Conservation (phyloP, 2,888 invertebrate genomes). For the Parnassius orleans region DNA sequence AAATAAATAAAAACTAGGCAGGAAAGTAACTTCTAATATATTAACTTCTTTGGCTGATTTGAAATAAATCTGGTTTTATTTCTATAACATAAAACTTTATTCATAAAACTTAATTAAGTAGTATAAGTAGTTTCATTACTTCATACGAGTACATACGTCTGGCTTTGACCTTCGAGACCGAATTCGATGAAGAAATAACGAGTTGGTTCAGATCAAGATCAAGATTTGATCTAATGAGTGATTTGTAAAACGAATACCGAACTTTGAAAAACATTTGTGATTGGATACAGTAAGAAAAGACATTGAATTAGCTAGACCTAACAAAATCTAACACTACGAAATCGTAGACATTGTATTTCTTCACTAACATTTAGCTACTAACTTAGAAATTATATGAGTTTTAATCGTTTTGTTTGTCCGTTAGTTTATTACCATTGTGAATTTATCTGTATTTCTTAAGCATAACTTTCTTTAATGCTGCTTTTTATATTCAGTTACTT, state of each 20-base stretch:
- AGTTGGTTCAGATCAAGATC: too few species aligned
- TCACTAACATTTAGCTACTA: conserved; percentile 12
- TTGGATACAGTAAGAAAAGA: conserved; percentile 18
- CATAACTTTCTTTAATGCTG: not conserved
- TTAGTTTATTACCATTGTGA: not conserved
- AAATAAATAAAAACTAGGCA: too few species aligned
- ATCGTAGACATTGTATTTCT: not conserved
- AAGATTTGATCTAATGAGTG: conserved; percentile 2
- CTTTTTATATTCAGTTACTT: not conserved
- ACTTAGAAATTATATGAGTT: not conserved
- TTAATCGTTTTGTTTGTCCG: not conserved
- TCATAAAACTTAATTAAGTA: too few species aligned
- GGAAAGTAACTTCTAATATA: too few species aligned
- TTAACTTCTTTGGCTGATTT: too few species aligned
- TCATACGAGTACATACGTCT: too few species aligned
- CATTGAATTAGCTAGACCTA: conserved; percentile 18
- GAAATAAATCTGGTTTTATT: too few species aligned
- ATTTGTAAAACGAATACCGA: not conserved
- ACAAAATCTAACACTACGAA: conserved; percentile 17
- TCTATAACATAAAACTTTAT: too few species aligned
- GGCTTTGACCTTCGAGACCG: too few species aligned
- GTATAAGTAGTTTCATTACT: too few species aligned
- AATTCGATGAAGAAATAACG: too few species aligned
- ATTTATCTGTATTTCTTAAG: not conserved
- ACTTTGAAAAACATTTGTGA: not conserved